A percentile compares a stretch with the other conserved stretches of the same genome.
These are phyloP conservation scores for Ischnura elegans DNA, from an alignment of 2,888 invertebrate species.

Conservation along the genomic window DNA sequence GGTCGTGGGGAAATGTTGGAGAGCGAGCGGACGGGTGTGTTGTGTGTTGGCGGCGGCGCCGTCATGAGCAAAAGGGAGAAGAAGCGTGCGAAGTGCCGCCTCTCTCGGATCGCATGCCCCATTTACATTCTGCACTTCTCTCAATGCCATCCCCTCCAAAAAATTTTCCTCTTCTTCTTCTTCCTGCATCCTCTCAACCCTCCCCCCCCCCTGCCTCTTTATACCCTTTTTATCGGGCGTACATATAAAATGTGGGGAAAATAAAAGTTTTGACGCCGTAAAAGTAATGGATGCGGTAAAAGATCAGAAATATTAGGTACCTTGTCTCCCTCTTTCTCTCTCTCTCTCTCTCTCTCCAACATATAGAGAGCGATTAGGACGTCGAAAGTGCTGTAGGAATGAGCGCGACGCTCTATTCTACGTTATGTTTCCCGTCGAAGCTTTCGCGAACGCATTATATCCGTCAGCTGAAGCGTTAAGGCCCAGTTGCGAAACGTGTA, in stretches of 20 bases:
- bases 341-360: too few species aligned
- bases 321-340: too few species aligned
- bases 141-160: too few species aligned
- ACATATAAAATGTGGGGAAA: not conserved
- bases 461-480: too few species aligned
- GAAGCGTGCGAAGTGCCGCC: not conserved
- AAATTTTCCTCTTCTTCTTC: not conserved
- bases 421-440: too few species aligned
- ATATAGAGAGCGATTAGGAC: too few species aligned
- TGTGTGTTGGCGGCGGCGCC: not conserved
- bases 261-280: not conserved
- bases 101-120: not conserved
- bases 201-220: not conserved
- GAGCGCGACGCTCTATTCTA: too few species aligned
- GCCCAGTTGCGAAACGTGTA: too few species aligned
- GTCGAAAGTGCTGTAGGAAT: too few species aligned
- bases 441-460: too few species aligned
- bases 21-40: not conserved
- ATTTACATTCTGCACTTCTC: slow-evolving; percentile 45
- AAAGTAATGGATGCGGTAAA: not conserved
- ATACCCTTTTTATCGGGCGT: not conserved
- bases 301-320: not conserved
- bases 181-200: not conserved
- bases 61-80: not conserved
- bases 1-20: not conserved